phyloP scores from a whole-genome alignment of 1,140 invertebrate species.

The Laupala kohalensis region DNA sequence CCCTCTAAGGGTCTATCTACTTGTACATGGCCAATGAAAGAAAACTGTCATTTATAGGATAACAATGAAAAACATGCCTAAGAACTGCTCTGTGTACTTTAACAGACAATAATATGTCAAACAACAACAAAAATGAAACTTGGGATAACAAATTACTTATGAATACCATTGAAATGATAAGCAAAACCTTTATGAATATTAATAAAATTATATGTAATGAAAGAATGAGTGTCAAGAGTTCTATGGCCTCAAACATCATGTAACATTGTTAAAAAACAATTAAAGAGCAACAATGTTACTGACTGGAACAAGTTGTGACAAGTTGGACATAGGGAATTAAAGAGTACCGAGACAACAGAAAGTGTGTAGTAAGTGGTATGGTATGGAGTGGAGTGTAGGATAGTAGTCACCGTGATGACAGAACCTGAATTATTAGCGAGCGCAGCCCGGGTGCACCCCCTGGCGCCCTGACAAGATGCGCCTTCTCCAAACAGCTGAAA shows the following conservation, averaged over 20 bases:
- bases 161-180: not conserved
- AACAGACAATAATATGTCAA: not conserved
- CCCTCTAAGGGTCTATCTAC: not conserved
- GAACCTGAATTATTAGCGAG: slow-evolving; percentile 14
- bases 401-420: slow-evolving; percentile 14
- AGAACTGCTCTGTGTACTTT: not conserved
- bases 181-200: not conserved
- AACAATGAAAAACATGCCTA: not conserved
- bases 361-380: not conserved
- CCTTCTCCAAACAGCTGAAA: slow-evolving; percentile 11
- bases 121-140: not conserved
- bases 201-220: not conserved
- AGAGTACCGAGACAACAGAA: not conserved
- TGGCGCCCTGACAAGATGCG: slow-evolving; percentile 10
- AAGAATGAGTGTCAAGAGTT: not conserved
- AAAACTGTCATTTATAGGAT: not conserved
- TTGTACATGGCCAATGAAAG: not conserved
- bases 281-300: not conserved
- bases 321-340: not conserved
- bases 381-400: not conserved
- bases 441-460: slow-evolving; percentile 10
- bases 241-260: not conserved
- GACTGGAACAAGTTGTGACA: not conserved
- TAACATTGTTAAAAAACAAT: not conserved
- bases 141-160: not conserved